Evolutionary conservation across 2,113 vertebrate species (phyloP), one percentile per base, ranked within the genome.

Genomic region (Synchiropus splendidus): DNA sequence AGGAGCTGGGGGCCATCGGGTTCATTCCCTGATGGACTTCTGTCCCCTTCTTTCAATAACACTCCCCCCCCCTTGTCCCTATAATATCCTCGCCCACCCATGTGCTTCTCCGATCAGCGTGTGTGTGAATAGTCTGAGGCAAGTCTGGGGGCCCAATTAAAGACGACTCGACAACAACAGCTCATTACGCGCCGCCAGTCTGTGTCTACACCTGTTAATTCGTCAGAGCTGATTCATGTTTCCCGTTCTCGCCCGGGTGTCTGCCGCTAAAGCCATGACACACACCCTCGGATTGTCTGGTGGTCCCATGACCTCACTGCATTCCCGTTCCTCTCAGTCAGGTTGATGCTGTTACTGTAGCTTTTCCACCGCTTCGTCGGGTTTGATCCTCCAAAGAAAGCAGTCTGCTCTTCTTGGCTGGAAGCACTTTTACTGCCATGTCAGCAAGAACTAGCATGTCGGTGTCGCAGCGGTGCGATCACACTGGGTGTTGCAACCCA

Each of bases 271-370:
- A 72, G 39, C 61, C 55, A 53, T 45, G 30, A 57, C 31, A 18
- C 33, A 39, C 18, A 56, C 62, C 49, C 51, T 48, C 38, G 18
- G 57, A 67, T 62, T 63, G 64, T 72, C 71, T 21, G 31, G n/a
- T 10, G 17, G 67, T 78, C 75, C 70, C 68, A 78, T 84, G 81
- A 82, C 69, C 80, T 82, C 72, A 80, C 64, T 61, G 58, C 75
- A 82, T 78, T 75, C 74, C 65, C 50, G 14, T 45, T 70, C 55
- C 59, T 63, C 72, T 74, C 63, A 68, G 77, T 80, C 72, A 77
- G 75, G 75, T 77, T 79, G 65, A 77, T 63, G 77, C 67, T 71
- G 77, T 77, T 82, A 65, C 77, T 74, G 69, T 72, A 70, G 63
- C 77, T 77, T 70, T 77, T 72, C 72, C 62, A 66, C 43, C 56